These are phyloP conservation scores for Apostichopus californicus DNA, from an alignment of 35 echinoderm and acorn worm species.

Conservation along the genomic window DNA sequence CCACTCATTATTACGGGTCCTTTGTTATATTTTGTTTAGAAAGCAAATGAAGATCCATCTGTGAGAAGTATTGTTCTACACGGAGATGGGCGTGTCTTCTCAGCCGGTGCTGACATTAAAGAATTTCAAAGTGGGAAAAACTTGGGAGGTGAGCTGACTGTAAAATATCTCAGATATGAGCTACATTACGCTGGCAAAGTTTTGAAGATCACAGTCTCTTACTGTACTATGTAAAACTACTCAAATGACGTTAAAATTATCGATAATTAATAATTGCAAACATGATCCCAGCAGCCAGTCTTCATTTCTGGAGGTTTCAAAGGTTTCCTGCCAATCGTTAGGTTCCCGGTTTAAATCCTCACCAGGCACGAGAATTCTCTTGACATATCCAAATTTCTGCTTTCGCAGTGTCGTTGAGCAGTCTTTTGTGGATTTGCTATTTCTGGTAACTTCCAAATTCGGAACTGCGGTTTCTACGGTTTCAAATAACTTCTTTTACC, in stretches of 20 bases:
- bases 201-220: background rate
- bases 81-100: constrained; percentile 72
- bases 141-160: background rate
- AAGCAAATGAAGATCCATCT: constrained; percentile 63
- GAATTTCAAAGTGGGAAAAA: constrained; percentile 61
- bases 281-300: no score
- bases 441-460: no score
- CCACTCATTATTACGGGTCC: no score
- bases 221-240: background rate
- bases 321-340: no score
- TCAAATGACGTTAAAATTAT: background rate
- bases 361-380: no score
- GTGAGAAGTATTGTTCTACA: constrained; percentile 76
- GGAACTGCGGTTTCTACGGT: no score
- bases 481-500: no score
- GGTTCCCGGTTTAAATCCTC: no score
- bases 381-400: no score
- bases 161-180: background rate
- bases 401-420: no score
- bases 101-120: constrained; percentile 86
- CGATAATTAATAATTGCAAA: background rate
- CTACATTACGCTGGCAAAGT: background rate
- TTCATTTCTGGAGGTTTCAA: no score
- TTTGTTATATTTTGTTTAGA: constrained; percentile 37
- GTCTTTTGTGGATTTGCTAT: no score